These are phyloP conservation scores for Cerastis leucographa DNA, from an alignment of 2,888 invertebrate genomes.

Conservation along the genomic window DNA sequence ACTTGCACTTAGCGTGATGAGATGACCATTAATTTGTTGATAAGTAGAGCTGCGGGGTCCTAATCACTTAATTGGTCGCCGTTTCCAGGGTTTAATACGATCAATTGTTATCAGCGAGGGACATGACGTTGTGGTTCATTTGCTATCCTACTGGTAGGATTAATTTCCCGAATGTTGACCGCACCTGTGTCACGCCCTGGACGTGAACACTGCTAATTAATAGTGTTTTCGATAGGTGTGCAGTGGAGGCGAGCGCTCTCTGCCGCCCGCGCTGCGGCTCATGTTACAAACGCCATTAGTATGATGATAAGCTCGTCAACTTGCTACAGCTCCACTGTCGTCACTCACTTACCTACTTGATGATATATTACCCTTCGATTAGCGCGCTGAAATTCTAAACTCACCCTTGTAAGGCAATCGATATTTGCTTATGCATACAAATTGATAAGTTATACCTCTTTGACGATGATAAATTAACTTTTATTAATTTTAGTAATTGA, in stretches of 20 bases:
- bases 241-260: constrained; percentile 62
- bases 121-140: constrained; percentile 75
- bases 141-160: constrained; percentile 84
- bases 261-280: constrained; percentile 69
- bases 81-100: constrained; percentile 81
- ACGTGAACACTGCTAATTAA: constrained; percentile 84
- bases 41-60: constrained; percentile 81
- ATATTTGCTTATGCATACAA: constrained; percentile 76
- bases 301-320: constrained; percentile 78
- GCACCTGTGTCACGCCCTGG: constrained; percentile 86
- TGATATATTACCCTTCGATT: constrained; percentile 80
- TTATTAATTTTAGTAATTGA: constrained; percentile 9
- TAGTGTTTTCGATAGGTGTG: constrained; percentile 86
- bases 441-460: constrained; percentile 69
- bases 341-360: constrained; percentile 62
- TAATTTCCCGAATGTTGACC: constrained; percentile 89
- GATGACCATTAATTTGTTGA: constrained; percentile 79
- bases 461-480: constrained; percentile 70
- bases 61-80: constrained; percentile 86
- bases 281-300: constrained; percentile 85
- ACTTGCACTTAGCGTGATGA: constrained; percentile 77
- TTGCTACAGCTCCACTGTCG: constrained; percentile 59
- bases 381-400: constrained; percentile 74
- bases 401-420: constrained; percentile 73
- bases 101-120: constrained; percentile 82